Evolutionary conservation across 2,113 vertebrate genomes (phyloP), one percentile per base, ranked within the genome.

Genomic region (Brachyistius frenatus): DNA sequence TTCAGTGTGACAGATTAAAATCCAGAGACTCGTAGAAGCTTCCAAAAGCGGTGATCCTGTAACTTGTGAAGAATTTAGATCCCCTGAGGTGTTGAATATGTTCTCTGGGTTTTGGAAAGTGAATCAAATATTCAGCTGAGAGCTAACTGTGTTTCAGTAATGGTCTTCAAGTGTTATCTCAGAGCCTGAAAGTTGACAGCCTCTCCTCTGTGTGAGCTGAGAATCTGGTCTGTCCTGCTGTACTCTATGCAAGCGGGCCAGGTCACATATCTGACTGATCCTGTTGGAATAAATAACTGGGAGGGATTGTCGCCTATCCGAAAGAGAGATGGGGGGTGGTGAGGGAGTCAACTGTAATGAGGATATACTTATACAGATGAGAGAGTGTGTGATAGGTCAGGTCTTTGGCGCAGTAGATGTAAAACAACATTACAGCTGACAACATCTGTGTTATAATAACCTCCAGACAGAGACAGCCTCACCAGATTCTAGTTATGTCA

Each of bases 261-360:
- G 81, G 79, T 82, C 83, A 77, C 83, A 85, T 85, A 78, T 83
- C 69, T 64, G 36, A 78, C 61, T 86, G 80, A 89, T 79, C 77
- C 53, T 67, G 78, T 37, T 76, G 83, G 86, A 92, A 91, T 82
- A 86, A 91, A 91, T 88, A 91, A 81, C 90, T 49, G 75, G 41
- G 78, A 54, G 49, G 80, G 73, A 88, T 87, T 84, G 80, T 80
- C 86, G 87, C 82, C 78, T 83, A 76, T 86, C 44, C 74, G 60
- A 65, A 56, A 80, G 32, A 41, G 50, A 70, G 66, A 44, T 30
- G 37, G 13, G 23, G 13, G 56, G 10, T 5, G 4, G 60, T 11
- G 58, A 60, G 54, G 16, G 52, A 6, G 44, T 73, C 63, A 68
- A 66, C 58, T 80, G 65, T 52, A 35, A 68, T 5, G 47, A 50